Conservation (phyloP, 2,888 invertebrate species). For the Coelopa pilipes region DNA sequence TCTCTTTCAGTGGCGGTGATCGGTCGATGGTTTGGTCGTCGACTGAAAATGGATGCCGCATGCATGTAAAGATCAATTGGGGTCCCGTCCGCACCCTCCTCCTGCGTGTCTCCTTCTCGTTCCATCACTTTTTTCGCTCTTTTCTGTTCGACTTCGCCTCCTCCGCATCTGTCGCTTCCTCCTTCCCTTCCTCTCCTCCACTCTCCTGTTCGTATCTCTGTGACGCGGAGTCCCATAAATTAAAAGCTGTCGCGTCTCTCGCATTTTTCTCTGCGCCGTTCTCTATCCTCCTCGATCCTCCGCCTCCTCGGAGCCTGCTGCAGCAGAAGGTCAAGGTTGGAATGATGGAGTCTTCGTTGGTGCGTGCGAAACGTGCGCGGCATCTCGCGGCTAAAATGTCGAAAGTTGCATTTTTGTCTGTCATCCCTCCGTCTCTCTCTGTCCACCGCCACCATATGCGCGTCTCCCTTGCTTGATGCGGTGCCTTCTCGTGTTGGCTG, state of each 20-base stretch:
- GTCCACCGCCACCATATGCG: too few relatives aligned
- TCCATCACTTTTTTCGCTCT: background rate
- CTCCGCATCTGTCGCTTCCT: too few relatives aligned
- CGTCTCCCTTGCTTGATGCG: too few relatives aligned
- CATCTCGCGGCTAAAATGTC: background rate
- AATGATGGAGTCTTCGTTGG: constrained; percentile 7
- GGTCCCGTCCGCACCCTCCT: constrained; percentile 22
- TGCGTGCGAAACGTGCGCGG: constrained; percentile 20
- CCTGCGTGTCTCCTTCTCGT: background rate
- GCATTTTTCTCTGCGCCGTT: background rate
- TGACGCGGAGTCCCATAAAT: constrained; percentile 32
- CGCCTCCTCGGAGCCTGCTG: background rate
- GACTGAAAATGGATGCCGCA: constrained; percentile 11
- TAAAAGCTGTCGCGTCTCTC: constrained; percentile 7
- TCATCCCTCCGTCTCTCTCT: background rate
- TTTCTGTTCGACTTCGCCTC: constrained; percentile 15
- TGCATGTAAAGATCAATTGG: constrained; percentile 36
- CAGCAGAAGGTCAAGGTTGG: constrained; percentile 29
- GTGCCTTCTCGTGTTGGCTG: too few relatives aligned
- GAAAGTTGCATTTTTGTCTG: background rate
- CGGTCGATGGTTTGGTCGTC: background rate
- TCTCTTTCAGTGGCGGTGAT: background rate
- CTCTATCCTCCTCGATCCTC: background rate
- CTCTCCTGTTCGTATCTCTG: background rate
- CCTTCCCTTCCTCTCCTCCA: too few relatives aligned